These are phyloP conservation scores for Cristatella mucedo DNA, from an alignment of 2,888 invertebrate species.

Conservation along the genomic window DNA sequence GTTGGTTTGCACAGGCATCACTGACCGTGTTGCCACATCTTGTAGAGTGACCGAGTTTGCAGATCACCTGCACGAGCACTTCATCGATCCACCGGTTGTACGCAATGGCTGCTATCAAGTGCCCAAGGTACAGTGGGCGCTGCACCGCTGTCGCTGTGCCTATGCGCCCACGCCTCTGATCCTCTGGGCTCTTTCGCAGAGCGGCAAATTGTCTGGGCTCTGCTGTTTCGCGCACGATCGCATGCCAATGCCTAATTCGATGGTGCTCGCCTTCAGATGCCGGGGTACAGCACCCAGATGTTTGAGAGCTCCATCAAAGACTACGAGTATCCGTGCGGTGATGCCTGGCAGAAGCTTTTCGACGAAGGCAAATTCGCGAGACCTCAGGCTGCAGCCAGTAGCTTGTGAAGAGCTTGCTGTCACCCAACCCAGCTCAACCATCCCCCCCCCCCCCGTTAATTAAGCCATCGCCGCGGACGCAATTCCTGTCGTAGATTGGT, in stretches of 20 bases:
- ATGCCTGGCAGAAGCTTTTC: slow-evolving; percentile 50
- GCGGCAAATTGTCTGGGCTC: too few relatives aligned
- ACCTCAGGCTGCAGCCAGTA: too few relatives aligned
- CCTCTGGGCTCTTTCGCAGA: not conserved
- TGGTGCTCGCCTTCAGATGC: slow-evolving; percentile 41
- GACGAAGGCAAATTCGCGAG: slow-evolving; percentile 21
- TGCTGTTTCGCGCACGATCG: too few relatives aligned
- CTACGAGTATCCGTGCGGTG: slow-evolving; percentile 61
- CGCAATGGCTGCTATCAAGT: slow-evolving; percentile 54
- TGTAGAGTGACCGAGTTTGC: slow-evolving; percentile 63
- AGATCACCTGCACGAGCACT: slow-evolving; percentile 78
- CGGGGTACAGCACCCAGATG: slow-evolving; percentile 70
- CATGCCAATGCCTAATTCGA: not conserved
- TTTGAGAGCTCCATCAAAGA: slow-evolving; percentile 50
- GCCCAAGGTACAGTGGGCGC: slow-evolving; percentile 47
- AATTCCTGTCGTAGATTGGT: too few relatives aligned
- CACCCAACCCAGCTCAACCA: too few relatives aligned
- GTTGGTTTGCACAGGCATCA: too few relatives aligned
- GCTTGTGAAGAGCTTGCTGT: too few relatives aligned
- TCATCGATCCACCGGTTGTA: slow-evolving; percentile 55
- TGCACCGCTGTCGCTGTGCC: slow-evolving; percentile 5
- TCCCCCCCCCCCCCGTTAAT: too few relatives aligned
- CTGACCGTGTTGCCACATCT: too few relatives aligned
- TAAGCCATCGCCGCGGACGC: too few relatives aligned
- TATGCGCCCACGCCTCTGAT: slow-evolving; percentile 1